Percentiles rank a stretch among this genome's conserved stretches.
Conservation (phyloP, 2,888 invertebrate species). For the Schrankia costaestrigalis region DNA sequence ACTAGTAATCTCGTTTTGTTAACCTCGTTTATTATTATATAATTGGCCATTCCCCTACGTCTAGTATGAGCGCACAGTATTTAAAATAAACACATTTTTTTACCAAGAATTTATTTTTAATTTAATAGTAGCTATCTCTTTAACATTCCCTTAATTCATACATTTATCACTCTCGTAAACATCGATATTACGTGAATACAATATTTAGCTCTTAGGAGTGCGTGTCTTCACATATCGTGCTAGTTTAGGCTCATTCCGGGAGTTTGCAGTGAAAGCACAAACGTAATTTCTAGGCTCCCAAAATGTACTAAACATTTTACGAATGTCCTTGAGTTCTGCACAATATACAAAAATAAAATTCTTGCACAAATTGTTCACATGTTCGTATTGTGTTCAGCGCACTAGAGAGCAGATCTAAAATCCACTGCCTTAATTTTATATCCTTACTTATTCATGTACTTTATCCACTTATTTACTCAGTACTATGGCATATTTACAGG, state of each 20-base stretch:
- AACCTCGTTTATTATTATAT: constrained; percentile 39
- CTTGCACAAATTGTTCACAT: constrained; percentile 19
- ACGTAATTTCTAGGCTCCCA: constrained; percentile 19
- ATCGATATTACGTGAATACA: constrained; percentile 26
- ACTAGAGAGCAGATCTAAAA: constrained; percentile 39
- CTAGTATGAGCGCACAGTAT: constrained; percentile 39
- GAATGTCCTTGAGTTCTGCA: too few relatives aligned
- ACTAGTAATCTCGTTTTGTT: constrained; percentile 46
- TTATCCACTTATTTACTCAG: constrained; percentile 30
- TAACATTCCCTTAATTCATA: constrained; percentile 51
- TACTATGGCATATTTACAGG: constrained; percentile 41
- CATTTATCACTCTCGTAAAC: constrained; percentile 47
- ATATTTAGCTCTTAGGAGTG: constrained; percentile 1
- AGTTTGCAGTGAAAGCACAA: constrained; percentile 17
- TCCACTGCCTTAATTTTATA: constrained; percentile 29
- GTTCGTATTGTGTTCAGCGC: constrained; percentile 23
- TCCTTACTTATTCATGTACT: constrained; percentile 30
- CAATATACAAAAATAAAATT: constrained; percentile 33
- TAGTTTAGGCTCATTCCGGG: constrained; percentile 17
- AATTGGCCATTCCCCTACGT: constrained; percentile 11
- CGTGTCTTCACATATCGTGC: not conserved
- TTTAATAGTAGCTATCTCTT: constrained; percentile 56
- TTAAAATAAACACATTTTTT: constrained; percentile 52
- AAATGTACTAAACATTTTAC: constrained; percentile 24
- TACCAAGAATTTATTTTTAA: constrained; percentile 67